Base-by-base conservation (phyloP, 2,113 vertebrate genomes). In the Origma solitaria region DNA sequence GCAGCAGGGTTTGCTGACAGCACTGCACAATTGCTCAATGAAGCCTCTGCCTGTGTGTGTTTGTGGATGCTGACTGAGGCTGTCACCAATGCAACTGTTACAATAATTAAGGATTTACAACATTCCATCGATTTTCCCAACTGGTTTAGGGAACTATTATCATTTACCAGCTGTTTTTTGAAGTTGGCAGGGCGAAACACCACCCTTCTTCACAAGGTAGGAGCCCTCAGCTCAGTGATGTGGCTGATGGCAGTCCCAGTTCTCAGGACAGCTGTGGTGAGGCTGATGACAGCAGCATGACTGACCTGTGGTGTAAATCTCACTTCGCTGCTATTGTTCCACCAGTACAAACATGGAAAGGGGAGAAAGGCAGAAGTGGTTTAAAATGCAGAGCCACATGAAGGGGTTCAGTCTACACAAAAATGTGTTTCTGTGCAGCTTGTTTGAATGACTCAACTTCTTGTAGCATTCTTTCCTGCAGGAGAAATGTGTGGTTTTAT, bases 171-270 rank as follows among this genome's bases (percentile, higher is more conserved):
- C 27, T 1, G 0, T 27, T 66, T 58, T 33, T 25, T 19, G 4
- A 75, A 51, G 38, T 5, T 1, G 2, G 6, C 21, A 35, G 56
- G 51, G 17, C 53, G 33, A 31, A 35, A 15, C 0, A 0, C 27
- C 64, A 27, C 28, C 9, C 15, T 44, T 27, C 64, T 57, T 31
- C 38, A 10, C 30, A 20, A 13, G 47, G 65, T 24, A 22, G 65
- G 38, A 42, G 40, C 49, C 44, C 47, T 15, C 42, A 44, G 24
- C 47, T 72, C 65, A 31, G 65, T 37, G 7, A 2, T 0, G 6
- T 0, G 13, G n/a, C 42, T 33, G 13, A 25, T 0, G 0, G 12
- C 47, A 22, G 38, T 18, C 14, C 37, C 33, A 3, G 51, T 0
- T 38, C 61, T 44, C 61, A 40, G 81, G 69, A 35, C 35, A 16